These are phyloP conservation scores for Mallotus villosus DNA, from an alignment of 2,797 vertebrate species.

Conservation along the genomic window DNA sequence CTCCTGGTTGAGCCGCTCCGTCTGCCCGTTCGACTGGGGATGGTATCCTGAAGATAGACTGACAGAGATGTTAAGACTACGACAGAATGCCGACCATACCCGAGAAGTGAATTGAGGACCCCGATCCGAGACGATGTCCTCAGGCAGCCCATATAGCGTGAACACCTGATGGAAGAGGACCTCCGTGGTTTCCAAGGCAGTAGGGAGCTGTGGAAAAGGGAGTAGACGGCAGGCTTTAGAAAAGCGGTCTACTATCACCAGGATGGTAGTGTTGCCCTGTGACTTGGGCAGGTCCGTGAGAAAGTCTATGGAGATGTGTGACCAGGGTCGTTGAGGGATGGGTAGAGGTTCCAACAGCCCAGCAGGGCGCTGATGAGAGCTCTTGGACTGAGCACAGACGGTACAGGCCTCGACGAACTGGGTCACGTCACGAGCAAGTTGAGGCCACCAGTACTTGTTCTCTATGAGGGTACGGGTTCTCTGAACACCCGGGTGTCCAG, in stretches of 20 bases:
- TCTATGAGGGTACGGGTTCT: too few relatives aligned
- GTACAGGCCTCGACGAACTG: neutral
- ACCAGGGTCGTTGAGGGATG: neutral
- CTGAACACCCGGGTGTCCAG: too few relatives aligned
- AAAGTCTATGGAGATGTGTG: constrained; percentile 5
- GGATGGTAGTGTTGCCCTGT: neutral
- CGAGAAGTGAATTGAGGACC: neutral
- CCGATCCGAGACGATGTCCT: neutral
- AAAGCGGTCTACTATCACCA: constrained; percentile 2
- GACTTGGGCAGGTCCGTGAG: neutral
- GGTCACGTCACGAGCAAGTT: too few relatives aligned
- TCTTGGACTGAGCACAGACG: neutral
- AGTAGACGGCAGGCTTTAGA: neutral
- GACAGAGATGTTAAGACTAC: too few relatives aligned
- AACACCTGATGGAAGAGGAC: neutral
- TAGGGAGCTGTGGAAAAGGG: neutral
- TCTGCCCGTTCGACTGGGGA: too few relatives aligned
- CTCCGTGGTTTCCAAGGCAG: neutral
- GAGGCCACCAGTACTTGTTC: too few relatives aligned
- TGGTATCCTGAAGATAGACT: too few relatives aligned
- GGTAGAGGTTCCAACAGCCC: constrained; percentile 4
- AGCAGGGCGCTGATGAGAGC: neutral
- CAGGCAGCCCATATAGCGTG: neutral
- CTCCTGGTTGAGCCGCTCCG: too few relatives aligned
- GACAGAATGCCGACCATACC: too few relatives aligned